These are phyloP conservation scores for Leptosomus discolor DNA, from an alignment of 2,113 vertebrate genomes.

Conservation along the genomic window DNA sequence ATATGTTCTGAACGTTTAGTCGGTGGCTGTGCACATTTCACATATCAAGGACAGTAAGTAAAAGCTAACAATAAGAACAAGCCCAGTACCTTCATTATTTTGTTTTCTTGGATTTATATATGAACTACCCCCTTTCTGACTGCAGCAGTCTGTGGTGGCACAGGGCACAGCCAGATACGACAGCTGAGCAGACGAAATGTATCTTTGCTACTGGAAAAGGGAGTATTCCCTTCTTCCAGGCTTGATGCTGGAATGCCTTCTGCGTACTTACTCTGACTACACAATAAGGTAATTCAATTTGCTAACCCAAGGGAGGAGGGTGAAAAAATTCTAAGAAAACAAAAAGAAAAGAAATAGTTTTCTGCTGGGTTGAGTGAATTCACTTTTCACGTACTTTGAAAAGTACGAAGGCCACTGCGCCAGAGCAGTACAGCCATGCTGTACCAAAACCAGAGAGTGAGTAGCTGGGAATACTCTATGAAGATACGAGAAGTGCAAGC, in stretches of 20 bases:
- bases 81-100: not conserved
- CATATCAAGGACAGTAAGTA: not conserved
- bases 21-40: not conserved
- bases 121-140: not conserved
- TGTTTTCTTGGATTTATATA: not conserved
- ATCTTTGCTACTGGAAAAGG: not conserved
- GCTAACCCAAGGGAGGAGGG: not conserved
- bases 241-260: not conserved
- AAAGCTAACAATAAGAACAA: not conserved
- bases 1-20: not conserved
- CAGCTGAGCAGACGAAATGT: not conserved
- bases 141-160: not conserved
- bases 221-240: not conserved
- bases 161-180: not conserved
- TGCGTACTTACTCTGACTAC: not conserved
- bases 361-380: not conserved
- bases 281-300: not conserved
- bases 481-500: fast-evolving
- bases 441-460: not conserved
- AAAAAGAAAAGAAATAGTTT: not conserved
- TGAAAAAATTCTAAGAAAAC: not conserved
- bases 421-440: not conserved
- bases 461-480: not conserved
- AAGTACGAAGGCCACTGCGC: not conserved
- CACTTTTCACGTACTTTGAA: not conserved